A percentile compares a stretch with the other conserved stretches of the same genome.
Conservation (phyloP, 2,113 vertebrate species). For the Sterrhoptilus dennistouni region DNA sequence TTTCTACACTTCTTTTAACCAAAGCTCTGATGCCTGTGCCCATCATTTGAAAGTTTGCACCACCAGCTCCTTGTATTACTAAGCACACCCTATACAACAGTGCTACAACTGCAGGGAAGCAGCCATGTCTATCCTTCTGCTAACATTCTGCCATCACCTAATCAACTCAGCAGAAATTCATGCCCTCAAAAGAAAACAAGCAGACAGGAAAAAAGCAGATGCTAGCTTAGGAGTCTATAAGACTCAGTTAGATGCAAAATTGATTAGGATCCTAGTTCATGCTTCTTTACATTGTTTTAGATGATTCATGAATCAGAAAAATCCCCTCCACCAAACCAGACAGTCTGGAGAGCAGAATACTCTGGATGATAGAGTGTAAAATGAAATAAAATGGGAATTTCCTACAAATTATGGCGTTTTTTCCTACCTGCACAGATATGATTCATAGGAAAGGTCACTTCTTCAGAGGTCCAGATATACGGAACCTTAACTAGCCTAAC, state of each 20-base stretch:
- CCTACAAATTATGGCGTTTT: accelerated
- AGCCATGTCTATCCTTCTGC: neutral
- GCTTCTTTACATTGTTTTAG: neutral
- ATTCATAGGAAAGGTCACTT: neutral
- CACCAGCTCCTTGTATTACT: neutral
- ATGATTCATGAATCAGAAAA: neutral
- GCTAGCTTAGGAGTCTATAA: neutral
- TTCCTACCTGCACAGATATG: neutral
- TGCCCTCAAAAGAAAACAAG: neutral
- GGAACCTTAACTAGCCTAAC: neutral
- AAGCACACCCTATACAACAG: neutral
- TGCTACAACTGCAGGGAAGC: neutral
- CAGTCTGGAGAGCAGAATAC: neutral
- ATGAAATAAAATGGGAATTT: neutral
- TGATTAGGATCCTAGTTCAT: neutral
- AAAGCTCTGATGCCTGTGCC: neutral
- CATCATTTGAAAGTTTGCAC: neutral
- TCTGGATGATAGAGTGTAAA: neutral
- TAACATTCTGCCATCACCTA: neutral
- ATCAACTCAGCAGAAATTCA: neutral
- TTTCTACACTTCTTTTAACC: neutral
- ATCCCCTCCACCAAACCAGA: neutral
- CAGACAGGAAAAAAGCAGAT: neutral
- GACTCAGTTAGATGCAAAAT: neutral
- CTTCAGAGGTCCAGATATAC: neutral